Base-by-base conservation (phyloP, 2,113 vertebrate genomes). In the Trochalopteron elliotii region DNA sequence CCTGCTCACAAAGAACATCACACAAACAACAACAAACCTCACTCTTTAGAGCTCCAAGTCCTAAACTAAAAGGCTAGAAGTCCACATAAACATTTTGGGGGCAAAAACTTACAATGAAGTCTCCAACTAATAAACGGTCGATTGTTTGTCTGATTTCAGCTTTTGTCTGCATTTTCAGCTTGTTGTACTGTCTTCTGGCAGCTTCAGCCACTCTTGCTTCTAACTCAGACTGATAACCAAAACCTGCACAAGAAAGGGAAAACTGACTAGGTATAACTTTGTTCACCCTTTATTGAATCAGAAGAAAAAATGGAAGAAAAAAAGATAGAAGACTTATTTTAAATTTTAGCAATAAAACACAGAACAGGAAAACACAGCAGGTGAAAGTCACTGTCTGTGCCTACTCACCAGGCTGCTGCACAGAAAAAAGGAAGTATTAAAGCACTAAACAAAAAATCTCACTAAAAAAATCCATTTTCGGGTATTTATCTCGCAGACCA, bases 91-190 rank as follows among this genome's bases (percentile, higher is more conserved):
- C n/a, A 50, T 65, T 68, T 11, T 3, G 4, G 4, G 16, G 22
- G 3, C 4, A n/a, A 31, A 57, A 80, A 97, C 99, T 99, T 98
- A 99, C 99, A 97, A 99, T 99, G 95, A 99, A 99, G 89, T 99
- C 99, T 95, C 99, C 99, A 57, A 99, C 98, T 4, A 99, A 98
- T 15, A 99, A 97, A 44, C 99, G 99, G 80, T 99, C 99, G 2
- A 99, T 99, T 0, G 99, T 99, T 92, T 99, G 99, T 53, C 99
- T 97, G 95, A 99, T 99, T 97, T 99, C 99, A 19, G 99, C 99
- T 91, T 99, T 99, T 18, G 99, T 99, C 94, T 99, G 99, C 98
- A 99, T 99, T 97, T 99, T 99, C 94, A 99, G 98, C 87, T 99
- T 99, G 97, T 99, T 99, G 96, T 99, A 99, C 28, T 99, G 99